Conservation (phyloP, 2,888 invertebrate species). For the Acleris cristana region DNA sequence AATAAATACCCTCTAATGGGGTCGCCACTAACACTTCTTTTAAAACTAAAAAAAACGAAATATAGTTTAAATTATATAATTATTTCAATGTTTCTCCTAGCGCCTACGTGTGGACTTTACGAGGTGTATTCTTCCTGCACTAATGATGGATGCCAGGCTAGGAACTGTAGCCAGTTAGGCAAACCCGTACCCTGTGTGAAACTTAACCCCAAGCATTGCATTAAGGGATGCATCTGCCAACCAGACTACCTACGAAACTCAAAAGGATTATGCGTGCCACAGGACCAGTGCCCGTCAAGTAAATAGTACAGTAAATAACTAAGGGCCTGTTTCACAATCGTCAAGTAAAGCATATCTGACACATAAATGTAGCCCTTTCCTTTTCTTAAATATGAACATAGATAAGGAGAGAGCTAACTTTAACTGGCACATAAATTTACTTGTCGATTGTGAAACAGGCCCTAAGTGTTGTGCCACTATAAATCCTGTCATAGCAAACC, state of each 20-base stretch:
- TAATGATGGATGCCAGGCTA: constrained; percentile 50
- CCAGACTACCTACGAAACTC: neutral
- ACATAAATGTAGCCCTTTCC: too few species aligned
- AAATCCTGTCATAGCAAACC: too few species aligned
- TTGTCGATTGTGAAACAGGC: too few species aligned
- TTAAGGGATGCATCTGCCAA: constrained; percentile 13
- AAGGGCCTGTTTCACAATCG: too few species aligned
- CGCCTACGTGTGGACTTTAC: constrained; percentile 1
- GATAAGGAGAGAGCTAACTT: too few species aligned
- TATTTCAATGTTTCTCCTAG: neutral
- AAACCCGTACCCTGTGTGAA: constrained; percentile 46
- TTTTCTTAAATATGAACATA: too few species aligned
- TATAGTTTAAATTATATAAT: neutral
- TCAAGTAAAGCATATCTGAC: too few species aligned
- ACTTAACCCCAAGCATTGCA: constrained; percentile 38
- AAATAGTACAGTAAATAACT: neutral
- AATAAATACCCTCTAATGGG: too few species aligned
- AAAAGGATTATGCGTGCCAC: neutral
- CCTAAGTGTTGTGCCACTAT: too few species aligned
- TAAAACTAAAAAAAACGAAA: too few species aligned
- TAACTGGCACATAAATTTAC: too few species aligned
- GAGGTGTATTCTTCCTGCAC: constrained; percentile 45
- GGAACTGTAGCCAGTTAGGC: constrained; percentile 52
- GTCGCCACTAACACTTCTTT: too few species aligned
- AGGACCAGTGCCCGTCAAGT: neutral